phyloP scores from a whole-genome alignment of 2,113 vertebrate genomes.

The Sebastes schlegelii region DNA sequence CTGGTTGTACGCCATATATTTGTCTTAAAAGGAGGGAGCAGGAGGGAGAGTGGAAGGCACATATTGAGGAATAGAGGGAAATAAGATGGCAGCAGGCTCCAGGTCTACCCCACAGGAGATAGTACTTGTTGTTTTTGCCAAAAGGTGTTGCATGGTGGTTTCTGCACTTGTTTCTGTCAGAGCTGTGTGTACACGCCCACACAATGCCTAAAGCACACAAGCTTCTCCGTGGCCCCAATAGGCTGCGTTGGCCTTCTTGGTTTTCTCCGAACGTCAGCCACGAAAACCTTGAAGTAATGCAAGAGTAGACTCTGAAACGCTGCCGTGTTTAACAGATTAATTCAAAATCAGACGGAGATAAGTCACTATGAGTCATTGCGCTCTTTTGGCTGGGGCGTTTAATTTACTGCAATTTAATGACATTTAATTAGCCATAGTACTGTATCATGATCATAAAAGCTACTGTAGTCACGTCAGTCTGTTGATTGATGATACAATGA shows the following conservation, averaged over 20 bases:
- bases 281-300: conserved; percentile 39
- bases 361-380: conserved; percentile 13
- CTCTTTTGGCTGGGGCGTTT: conserved; percentile 9
- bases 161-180: conserved; percentile 43
- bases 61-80: conserved; percentile 49
- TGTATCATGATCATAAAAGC: conserved; percentile 8
- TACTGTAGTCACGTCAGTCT: background rate
- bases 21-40: conserved; percentile 52
- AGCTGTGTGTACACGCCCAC: conserved; percentile 49
- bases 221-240: conserved; percentile 20
- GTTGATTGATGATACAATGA: background rate
- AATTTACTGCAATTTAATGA: conserved; percentile 4
- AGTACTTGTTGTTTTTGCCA: conserved; percentile 64
- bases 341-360: conserved; percentile 18
- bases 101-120: conserved; percentile 52
- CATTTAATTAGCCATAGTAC: conserved; percentile 5
- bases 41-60: conserved; percentile 34
- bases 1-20: conserved; percentile 58
- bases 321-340: background rate
- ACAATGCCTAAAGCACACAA: conserved; percentile 45
- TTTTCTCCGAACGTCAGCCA: conserved; percentile 28
- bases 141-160: conserved; percentile 34
- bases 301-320: conserved; percentile 9
- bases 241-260: conserved; percentile 16
- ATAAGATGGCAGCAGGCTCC: conserved; percentile 60